phyloP scores from a whole-genome alignment of 2,113 vertebrate species.

The Oryzias melastigma region DNA sequence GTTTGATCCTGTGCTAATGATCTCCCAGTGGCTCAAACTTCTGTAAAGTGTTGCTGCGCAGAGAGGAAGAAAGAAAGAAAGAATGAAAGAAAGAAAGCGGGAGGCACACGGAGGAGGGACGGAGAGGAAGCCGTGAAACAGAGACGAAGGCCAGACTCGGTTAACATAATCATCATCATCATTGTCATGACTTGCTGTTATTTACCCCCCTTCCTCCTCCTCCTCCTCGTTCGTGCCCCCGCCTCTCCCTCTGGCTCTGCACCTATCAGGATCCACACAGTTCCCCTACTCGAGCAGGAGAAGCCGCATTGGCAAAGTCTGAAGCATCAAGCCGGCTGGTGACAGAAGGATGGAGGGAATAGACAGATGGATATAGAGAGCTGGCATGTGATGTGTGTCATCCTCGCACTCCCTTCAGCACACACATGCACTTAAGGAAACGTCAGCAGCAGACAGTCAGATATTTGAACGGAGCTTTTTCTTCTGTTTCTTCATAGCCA shows the following conservation, averaged over 20 bases:
- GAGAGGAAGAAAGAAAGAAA: constrained; percentile 15
- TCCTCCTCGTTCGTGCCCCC: neutral
- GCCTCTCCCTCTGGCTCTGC: neutral
- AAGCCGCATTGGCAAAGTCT: constrained; percentile 20
- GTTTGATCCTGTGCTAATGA: constrained; percentile 74
- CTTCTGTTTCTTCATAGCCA: constrained; percentile 48
- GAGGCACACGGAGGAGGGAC: constrained; percentile 4
- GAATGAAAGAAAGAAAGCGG: neutral
- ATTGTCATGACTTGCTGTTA: constrained; percentile 12
- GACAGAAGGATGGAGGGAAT: constrained; percentile 53
- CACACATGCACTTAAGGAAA: constrained; percentile 37
- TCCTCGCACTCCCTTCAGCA: constrained; percentile 26
- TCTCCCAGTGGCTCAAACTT: constrained; percentile 71
- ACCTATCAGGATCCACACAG: constrained; percentile 1
- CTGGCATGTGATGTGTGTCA: constrained; percentile 54
- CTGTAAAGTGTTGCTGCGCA: constrained; percentile 55
- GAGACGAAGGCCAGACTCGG: constrained; percentile 25
- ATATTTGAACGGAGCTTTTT: constrained; percentile 35
- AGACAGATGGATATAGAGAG: constrained; percentile 51
- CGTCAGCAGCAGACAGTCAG: constrained; percentile 49
- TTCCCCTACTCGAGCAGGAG: constrained; percentile 14
- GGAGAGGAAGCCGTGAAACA: constrained; percentile 3
- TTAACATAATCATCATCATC: constrained; percentile 24
- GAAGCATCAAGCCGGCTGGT: constrained; percentile 40
- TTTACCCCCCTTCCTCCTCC: constrained; percentile 1